Percentiles rank a stretch among this genome's conserved stretches.
phyloP scores from a whole-genome alignment of 2,797 vertebrate genomes.

The Sternotherus odoratus region DNA sequence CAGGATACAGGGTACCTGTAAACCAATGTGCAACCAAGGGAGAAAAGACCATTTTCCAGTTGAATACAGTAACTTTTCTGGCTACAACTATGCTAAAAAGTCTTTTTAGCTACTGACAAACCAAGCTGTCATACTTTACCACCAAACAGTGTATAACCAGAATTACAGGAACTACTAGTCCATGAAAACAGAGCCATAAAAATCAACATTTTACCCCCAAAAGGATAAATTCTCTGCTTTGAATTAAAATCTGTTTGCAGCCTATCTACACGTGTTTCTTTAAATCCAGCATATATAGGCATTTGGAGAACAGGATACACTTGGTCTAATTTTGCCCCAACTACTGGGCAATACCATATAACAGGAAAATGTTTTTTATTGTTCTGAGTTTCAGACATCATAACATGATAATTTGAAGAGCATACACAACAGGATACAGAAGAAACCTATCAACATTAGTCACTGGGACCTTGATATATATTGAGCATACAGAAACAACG shows the following conservation, averaged over 20 bases:
- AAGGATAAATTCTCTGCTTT: neutral
- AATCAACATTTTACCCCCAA: accelerated
- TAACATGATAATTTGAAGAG: neutral
- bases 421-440: neutral
- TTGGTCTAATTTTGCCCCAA: neutral
- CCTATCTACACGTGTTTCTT: neutral
- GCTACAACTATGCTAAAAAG: neutral
- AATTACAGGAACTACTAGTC: neutral
- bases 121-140: neutral
- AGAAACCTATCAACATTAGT: neutral
- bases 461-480: neutral
- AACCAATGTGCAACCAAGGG: accelerated
- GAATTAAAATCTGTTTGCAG: neutral
- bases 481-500: neutral
- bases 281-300: neutral
- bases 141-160: neutral
- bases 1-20: neutral
- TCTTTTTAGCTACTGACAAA: neutral
- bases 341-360: neutral
- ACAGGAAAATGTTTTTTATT: neutral
- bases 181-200: neutral
- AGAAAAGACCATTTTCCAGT: neutral
- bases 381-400: neutral
- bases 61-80: neutral
- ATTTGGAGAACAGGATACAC: neutral